Conservation (phyloP, 2,113 vertebrate species). For the Argyrosomus japonicus region DNA sequence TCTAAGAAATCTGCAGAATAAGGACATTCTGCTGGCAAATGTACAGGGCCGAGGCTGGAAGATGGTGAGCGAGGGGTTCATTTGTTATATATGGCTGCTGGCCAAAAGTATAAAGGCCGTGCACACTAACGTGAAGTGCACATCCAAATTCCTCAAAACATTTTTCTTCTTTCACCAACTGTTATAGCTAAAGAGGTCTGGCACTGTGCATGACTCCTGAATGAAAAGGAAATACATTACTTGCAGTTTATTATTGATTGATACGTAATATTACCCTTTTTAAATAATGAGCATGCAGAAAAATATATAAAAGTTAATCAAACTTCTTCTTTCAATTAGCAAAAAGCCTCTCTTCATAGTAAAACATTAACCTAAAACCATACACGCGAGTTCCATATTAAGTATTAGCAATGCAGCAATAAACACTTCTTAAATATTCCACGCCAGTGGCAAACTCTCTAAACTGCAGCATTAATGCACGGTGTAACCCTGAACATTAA, state of each 20-base stretch:
- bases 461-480: slow-evolving; percentile 35
- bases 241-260: background rate
- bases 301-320: background rate
- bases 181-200: background rate
- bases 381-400: background rate
- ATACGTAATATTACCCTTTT: background rate
- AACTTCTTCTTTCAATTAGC: background rate
- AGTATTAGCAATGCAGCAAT: slow-evolving; percentile 12
- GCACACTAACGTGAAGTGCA: slow-evolving; percentile 31
- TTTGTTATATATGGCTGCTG: slow-evolving; percentile 58
- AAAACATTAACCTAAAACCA: slow-evolving; percentile 13
- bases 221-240: background rate
- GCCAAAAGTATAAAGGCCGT: slow-evolving; percentile 27
- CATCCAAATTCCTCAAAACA: slow-evolving; percentile 24
- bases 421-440: slow-evolving; percentile 20
- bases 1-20: slow-evolving; percentile 50
- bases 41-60: slow-evolving; percentile 19
- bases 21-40: slow-evolving; percentile 46
- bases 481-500: slow-evolving; percentile 47
- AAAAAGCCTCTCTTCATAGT: background rate
- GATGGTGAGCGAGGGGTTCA: slow-evolving; percentile 43
- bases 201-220: background rate
- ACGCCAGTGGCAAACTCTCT: slow-evolving; percentile 20
- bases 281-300: background rate
- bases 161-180: slow-evolving; percentile 24